phyloP scores from a whole-genome alignment of 2,888 invertebrate species.

The Agapostemon virescens region DNA sequence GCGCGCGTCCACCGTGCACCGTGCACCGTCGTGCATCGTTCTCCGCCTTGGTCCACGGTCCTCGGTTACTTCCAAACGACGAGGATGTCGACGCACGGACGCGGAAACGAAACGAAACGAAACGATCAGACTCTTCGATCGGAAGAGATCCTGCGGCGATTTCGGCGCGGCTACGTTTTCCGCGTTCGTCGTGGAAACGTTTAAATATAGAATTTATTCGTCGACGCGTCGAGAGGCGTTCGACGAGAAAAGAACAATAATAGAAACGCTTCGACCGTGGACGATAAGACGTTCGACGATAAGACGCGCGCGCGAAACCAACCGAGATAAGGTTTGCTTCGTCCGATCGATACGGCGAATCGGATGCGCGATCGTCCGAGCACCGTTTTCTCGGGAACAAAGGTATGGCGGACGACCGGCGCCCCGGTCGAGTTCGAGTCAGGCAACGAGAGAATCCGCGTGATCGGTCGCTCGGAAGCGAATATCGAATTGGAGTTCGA shows the following conservation, averaged over 20 bases:
- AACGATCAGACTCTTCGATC: no score
- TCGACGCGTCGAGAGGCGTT: conserved; percentile 48
- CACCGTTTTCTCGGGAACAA: conserved; percentile 15
- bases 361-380: conserved; percentile 46
- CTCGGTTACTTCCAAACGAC: neutral
- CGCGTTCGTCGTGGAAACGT: conserved; percentile 55
- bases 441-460: no score
- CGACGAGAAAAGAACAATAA: conserved; percentile 58
- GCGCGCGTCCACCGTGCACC: neutral
- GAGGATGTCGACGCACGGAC: neutral
- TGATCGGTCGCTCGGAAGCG: conserved; percentile 10
- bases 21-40: neutral
- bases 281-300: conserved; percentile 60
- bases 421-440: no score
- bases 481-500: neutral
- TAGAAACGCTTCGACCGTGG: conserved; percentile 53
- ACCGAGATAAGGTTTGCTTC: conserved; percentile 54
- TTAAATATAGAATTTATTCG: conserved; percentile 62
- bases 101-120: neutral
- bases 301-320: conserved; percentile 55
- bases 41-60: neutral
- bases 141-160: conserved; percentile 49
- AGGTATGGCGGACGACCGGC: neutral
- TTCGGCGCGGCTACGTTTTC: conserved; percentile 32
- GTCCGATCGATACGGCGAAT: conserved; percentile 57